Evolutionary conservation across 2,888 invertebrate genomes (phyloP).

Genomic region (Oxycera nigricornis): DNA sequence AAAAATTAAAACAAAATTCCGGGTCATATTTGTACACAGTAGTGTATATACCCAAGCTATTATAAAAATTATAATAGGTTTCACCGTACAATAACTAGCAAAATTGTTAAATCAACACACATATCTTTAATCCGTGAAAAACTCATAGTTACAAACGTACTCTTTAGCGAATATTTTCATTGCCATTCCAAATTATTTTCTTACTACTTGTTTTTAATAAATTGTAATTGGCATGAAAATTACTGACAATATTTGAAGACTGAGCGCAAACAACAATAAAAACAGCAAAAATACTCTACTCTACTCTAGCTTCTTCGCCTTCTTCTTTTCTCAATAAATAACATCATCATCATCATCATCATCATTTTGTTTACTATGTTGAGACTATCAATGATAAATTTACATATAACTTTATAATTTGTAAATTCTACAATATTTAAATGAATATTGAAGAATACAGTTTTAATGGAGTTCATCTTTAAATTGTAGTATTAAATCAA

Average conservation of each 20-base stretch:
- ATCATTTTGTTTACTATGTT: slow-evolving; percentile 3
- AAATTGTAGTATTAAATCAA: neutral
- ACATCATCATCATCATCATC: slow-evolving; percentile 12
- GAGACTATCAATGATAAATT: slow-evolving; percentile 25
- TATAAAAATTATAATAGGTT: no score
- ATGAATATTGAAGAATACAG: slow-evolving; percentile 10
- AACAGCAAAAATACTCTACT: slow-evolving; percentile 21
- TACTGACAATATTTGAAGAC: slow-evolving; percentile 14
- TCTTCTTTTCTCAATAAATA: slow-evolving; percentile 24
- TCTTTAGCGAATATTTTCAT: neutral
- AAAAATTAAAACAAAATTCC: no score
- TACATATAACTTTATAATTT: slow-evolving; percentile 7
- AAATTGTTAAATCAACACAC: no score
- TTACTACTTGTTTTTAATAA: no score
- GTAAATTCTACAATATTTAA: slow-evolving; percentile 20
- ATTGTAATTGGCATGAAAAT: neutral
- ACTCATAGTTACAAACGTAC: neutral
- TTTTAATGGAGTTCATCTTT: neutral
- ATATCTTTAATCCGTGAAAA: no score
- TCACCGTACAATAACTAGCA: no score
- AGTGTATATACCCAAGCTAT: no score
- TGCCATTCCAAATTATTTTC: no score
- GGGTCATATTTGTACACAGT: no score
- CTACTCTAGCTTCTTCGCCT: neutral
- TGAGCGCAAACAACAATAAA: slow-evolving; percentile 1